Percentiles rank a stretch among this genome's conserved stretches.
Evolutionary conservation across 2,888 invertebrate species (phyloP).

Genomic region (Erannis defoliaria): DNA sequence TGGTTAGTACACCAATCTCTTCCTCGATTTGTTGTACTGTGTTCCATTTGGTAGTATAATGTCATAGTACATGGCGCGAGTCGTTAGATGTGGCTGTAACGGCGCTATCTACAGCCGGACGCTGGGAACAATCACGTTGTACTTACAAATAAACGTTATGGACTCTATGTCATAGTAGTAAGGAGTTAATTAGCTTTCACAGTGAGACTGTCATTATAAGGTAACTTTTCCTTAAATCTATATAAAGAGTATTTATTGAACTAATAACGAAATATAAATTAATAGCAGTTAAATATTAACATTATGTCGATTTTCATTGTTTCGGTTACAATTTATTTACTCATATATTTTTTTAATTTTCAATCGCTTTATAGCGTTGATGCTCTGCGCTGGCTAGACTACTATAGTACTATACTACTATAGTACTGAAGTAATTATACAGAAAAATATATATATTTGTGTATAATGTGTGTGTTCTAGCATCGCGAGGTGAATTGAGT

Average conservation of each 20-base stretch:
- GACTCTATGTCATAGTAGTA: constrained; percentile 12
- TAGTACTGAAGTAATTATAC: no score
- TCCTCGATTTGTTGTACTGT: background rate
- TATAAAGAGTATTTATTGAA: no score
- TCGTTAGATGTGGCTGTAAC: constrained; percentile 30
- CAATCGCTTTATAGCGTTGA: no score
- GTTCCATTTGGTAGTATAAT: background rate
- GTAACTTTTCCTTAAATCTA: no score
- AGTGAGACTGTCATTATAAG: background rate
- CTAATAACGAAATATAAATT: no score
- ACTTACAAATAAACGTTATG: constrained; percentile 18
- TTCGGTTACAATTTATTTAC: no score
- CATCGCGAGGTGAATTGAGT: constrained; percentile 1
- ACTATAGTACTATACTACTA: no score
- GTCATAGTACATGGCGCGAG: constrained; percentile 2
- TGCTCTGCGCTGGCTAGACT: no score
- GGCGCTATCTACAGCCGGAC: constrained; percentile 29
- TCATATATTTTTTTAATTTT: no score
- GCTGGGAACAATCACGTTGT: constrained; percentile 16
- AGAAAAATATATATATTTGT: no score
- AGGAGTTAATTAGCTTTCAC: constrained; percentile 5
- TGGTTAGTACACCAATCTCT: background rate
- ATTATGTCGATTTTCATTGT: no score
- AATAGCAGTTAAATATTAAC: no score
- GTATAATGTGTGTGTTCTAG: background rate